Evolutionary conservation across 2,888 invertebrate species (phyloP).

Genomic region (Plusia festucae): DNA sequence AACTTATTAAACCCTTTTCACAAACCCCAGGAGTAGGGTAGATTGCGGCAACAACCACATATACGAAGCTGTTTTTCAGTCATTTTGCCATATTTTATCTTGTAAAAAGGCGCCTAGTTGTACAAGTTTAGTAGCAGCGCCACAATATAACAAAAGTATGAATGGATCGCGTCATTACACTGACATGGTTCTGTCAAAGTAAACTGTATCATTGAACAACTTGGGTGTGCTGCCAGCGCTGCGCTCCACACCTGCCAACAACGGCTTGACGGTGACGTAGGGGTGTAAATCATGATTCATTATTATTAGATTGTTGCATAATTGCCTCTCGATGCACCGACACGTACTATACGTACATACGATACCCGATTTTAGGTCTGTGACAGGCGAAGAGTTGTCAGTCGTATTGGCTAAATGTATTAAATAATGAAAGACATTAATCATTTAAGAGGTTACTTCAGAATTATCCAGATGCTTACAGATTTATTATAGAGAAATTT

Average conservation of each 20-base stretch:
- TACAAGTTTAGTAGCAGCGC: not conserved
- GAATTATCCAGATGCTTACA: too few species aligned
- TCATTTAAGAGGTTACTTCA: not conserved
- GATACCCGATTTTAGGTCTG: constrained; percentile 26
- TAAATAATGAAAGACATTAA: not conserved
- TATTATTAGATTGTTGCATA: constrained; percentile 67
- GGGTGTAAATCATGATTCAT: constrained; percentile 60
- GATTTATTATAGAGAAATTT: too few species aligned
- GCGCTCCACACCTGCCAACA: constrained; percentile 53
- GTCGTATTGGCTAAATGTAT: not conserved
- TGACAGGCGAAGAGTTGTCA: not conserved
- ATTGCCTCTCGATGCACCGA: constrained; percentile 54
- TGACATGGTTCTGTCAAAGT: constrained; percentile 60
- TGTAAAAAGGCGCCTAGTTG: not conserved
- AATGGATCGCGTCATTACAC: constrained; percentile 76
- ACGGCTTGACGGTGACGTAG: constrained; percentile 36
- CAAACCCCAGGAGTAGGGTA: too few species aligned
- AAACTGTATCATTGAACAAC: constrained; percentile 77
- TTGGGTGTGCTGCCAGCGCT: constrained; percentile 61
- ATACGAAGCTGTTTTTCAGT: too few species aligned
- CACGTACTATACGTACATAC: constrained; percentile 22
- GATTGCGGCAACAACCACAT: too few species aligned
- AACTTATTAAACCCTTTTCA: too few species aligned
- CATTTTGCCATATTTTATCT: too few species aligned
- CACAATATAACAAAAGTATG: constrained; percentile 66